Evolutionary conservation across 2,797 vertebrate species (phyloP).

Genomic region (Fundulus diaphanus): DNA sequence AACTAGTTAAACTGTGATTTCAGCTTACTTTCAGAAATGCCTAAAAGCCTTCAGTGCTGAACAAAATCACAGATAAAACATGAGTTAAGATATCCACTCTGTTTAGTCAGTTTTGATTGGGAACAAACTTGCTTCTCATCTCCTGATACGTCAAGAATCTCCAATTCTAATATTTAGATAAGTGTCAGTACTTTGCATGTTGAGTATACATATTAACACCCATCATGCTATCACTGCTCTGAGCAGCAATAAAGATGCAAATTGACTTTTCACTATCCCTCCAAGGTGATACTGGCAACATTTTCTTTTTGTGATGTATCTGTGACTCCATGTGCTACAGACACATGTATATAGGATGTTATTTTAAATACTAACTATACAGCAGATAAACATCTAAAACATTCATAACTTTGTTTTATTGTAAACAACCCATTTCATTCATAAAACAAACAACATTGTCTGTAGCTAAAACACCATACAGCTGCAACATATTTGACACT

Average conservation of each 20-base stretch:
- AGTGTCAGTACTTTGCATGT: conserved; percentile 5
- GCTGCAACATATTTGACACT: background rate
- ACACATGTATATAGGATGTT: conserved; percentile 6
- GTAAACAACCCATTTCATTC: background rate
- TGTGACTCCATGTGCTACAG: background rate
- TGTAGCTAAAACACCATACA: background rate
- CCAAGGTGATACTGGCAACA: conserved; percentile 7
- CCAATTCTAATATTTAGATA: conserved; percentile 7
- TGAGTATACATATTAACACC: conserved; percentile 7
- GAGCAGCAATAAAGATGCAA: conserved; percentile 59
- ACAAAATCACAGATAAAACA: background rate
- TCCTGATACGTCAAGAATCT: conserved; percentile 1
- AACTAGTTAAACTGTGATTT: background rate
- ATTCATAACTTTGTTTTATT: background rate
- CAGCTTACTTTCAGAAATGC: background rate
- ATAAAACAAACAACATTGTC: background rate
- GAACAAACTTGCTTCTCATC: background rate
- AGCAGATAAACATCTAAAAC: background rate
- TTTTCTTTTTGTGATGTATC: conserved; percentile 19
- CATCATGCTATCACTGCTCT: conserved; percentile 8
- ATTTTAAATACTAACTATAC: background rate
- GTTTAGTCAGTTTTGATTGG: background rate
- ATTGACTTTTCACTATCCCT: conserved; percentile 38
- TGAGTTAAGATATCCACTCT: background rate
- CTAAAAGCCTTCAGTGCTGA: background rate